Percentiles rank a stretch among this genome's conserved stretches.
phyloP scores from a whole-genome alignment of 2,888 invertebrate genomes.

The Hyalella azteca region DNA sequence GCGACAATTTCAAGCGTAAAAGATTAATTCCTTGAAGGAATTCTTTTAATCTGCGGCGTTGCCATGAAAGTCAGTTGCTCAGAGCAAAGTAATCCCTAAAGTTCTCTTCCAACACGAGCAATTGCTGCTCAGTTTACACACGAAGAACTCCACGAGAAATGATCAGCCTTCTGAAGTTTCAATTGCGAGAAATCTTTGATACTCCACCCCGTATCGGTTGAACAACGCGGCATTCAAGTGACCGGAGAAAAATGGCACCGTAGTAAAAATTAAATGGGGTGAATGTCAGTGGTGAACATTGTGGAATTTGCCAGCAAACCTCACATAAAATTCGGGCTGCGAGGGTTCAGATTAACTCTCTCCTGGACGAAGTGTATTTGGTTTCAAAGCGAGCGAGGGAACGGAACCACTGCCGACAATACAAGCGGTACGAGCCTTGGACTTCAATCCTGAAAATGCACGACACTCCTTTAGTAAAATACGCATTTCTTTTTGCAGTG shows the following conservation, averaged over 20 bases:
- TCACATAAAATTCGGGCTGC: conserved; percentile 7
- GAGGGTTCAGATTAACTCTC: conserved; percentile 32
- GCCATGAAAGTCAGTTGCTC: not conserved
- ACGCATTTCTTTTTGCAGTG: not conserved
- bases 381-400: conserved; percentile 30
- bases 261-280: conserved; percentile 8
- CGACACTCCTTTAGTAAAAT: not conserved
- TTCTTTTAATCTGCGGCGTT: not conserved
- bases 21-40: conserved; percentile 9
- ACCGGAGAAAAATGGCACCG: not conserved
- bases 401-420: conserved; percentile 6
- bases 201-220: conserved; percentile 19
- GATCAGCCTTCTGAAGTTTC: conserved; percentile 15
- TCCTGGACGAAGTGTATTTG: conserved; percentile 8
- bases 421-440: not conserved
- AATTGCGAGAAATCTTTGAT: conserved; percentile 22
- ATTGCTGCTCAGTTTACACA: conserved; percentile 16
- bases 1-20: no score
- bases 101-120: not conserved
- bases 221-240: conserved; percentile 33
- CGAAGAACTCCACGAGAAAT: conserved; percentile 5
- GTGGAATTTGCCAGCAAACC: conserved; percentile 19
- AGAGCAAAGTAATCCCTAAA: not conserved
- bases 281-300: conserved; percentile 27
- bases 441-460: conserved; percentile 22